Evolutionary conservation across 2,113 vertebrate species (phyloP).

Genomic region (Etia nguti): DNA sequence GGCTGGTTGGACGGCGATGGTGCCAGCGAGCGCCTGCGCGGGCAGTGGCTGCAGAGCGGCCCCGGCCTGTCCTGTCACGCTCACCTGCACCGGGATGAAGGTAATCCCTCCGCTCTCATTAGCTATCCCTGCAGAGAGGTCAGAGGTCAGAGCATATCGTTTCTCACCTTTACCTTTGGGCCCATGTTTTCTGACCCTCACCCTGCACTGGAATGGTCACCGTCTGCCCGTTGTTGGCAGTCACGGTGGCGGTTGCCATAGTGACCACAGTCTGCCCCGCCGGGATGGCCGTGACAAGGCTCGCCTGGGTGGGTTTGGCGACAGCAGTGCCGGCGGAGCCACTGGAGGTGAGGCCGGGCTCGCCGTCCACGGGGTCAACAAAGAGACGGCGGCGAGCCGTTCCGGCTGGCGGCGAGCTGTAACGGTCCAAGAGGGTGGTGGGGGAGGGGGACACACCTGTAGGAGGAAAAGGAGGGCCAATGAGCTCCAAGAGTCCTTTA

Average conservation of each 20-base stretch:
- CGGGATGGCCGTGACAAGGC: constrained; percentile 73
- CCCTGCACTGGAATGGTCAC: constrained; percentile 83
- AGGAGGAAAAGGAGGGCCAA: neutral
- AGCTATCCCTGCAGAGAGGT: constrained; percentile 78
- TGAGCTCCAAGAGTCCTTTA: neutral
- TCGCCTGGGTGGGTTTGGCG: constrained; percentile 69
- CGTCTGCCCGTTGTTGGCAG: constrained; percentile 75
- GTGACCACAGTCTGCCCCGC: constrained; percentile 87
- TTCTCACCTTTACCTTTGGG: neutral
- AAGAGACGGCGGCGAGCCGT: constrained; percentile 59
- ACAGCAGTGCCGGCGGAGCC: constrained; percentile 65
- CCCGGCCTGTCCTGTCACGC: constrained; percentile 73
- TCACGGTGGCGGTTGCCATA: constrained; percentile 83
- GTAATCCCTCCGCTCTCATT: constrained; percentile 88
- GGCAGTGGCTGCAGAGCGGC: constrained; percentile 74
- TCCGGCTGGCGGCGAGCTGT: constrained; percentile 79
- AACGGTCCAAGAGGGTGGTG: constrained; percentile 77
- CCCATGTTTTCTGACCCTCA: constrained; percentile 31
- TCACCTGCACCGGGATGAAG: constrained; percentile 70
- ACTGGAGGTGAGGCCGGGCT: constrained; percentile 66
- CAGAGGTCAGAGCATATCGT: neutral
- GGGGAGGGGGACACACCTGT: constrained; percentile 51
- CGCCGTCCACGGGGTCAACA: constrained; percentile 64
- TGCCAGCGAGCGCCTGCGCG: constrained; percentile 68
- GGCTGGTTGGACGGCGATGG: constrained; percentile 57